Base-by-base conservation (phyloP, 2,113 vertebrate species). In the Mugil cephalus region DNA sequence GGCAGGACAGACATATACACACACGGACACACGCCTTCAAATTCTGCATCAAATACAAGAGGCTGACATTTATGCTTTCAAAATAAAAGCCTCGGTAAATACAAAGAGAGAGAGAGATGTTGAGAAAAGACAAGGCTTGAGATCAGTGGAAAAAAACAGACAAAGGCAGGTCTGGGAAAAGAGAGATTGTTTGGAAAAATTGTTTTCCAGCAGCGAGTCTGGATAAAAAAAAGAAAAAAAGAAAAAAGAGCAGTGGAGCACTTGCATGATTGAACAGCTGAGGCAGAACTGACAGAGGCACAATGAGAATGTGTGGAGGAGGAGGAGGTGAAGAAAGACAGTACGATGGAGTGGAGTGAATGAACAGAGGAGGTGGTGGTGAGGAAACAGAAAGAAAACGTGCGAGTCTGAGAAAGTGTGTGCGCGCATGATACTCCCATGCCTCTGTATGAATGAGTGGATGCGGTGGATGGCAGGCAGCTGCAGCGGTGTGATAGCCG, bases 401-500 rank as follows among this genome's bases (percentile, higher is more conserved):
- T 50, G 67, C 52, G 74, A 4, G 30, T 64, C 65, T 51, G 67
- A 39, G 47, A 42, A 53, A 34, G 66, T 4, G 65, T 35, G 61
- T 18, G 62, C 19, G 45, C 21, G 11, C 47, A 35, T 46, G 43
- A 79, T 74, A 51, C 70, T 74, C 82, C 77, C 67, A 64, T 82
- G 83, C 80, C 75, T 79, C 78, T 79, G 40, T 82, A 83, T 92
- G 90, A 88, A 86, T 86, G 88, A 85, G 85, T 83, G 80, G 78
- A 83, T 68, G 79, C 6, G 40, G 82, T 69, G 81, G 80, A 85
- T 86, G 69, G 85, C 76, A 88, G 87, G 86, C 90, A 82, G 88
- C 88, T 92, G 91, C 87, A 93, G 86, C 64, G 51, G 88, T 84
- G 83, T 79, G 89, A 91, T 92, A 94, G 75, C 60, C 79, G 78